These are phyloP conservation scores for Acrobasis suavella DNA, from an alignment of 2,888 invertebrate species.

Conservation along the genomic window DNA sequence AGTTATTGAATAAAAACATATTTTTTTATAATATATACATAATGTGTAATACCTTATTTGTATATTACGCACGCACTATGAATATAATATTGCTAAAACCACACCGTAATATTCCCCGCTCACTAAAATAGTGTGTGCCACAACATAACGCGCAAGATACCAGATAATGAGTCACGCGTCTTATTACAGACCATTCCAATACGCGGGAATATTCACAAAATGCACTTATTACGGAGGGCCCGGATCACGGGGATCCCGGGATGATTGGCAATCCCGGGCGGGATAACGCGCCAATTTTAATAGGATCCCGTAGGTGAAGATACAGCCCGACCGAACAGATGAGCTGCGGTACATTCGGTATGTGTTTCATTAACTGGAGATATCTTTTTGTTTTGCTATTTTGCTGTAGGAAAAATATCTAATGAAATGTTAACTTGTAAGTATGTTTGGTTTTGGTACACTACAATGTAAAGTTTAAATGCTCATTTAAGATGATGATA, in stretches of 20 bases:
- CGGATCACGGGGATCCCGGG: slow-evolving; percentile 52
- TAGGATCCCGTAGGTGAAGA: slow-evolving; percentile 43
- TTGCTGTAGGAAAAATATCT: background rate
- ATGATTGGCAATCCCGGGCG: slow-evolving; percentile 67
- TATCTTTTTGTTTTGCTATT: background rate
- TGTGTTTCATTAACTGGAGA: slow-evolving; percentile 8
- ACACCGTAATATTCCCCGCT: background rate
- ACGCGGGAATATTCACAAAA: slow-evolving; percentile 43
- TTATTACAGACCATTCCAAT: slow-evolving; percentile 23
- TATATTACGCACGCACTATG: too few relatives aligned
- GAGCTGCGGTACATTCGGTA: slow-evolving; percentile 26
- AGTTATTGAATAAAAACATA: too few relatives aligned
- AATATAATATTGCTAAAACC: background rate
- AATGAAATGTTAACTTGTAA: background rate
- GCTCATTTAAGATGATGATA: too few relatives aligned
- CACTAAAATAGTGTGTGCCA: slow-evolving; percentile 8
- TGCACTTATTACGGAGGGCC: slow-evolving; percentile 47
- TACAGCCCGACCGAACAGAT: slow-evolving; percentile 19
- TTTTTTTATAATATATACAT: too few relatives aligned
- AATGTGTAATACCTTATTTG: too few relatives aligned
- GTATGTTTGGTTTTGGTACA: background rate
- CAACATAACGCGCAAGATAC: background rate
- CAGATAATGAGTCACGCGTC: slow-evolving; percentile 20
- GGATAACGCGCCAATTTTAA: slow-evolving; percentile 59
- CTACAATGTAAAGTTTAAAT: background rate